Evolutionary conservation across 2,113 vertebrate genomes (phyloP).

Genomic region (Coracopsis vasa): DNA sequence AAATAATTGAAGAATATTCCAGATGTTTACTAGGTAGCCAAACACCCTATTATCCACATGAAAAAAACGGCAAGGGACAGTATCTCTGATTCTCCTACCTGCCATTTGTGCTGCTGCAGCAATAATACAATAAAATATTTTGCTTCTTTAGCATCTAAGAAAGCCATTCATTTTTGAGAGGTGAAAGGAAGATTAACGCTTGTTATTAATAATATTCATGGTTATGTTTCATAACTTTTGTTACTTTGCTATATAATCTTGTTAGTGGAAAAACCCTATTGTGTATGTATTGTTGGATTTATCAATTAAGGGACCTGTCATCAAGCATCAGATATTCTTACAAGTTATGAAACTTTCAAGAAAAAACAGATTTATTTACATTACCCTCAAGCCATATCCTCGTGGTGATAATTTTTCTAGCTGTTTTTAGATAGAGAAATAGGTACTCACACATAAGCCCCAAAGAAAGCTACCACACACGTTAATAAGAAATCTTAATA

Average conservation of each 20-base stretch:
- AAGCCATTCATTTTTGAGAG: background rate
- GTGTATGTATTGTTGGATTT: background rate
- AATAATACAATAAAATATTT: background rate
- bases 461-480: background rate
- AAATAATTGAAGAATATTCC: background rate
- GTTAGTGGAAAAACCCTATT: background rate
- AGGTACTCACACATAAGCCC: background rate
- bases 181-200: background rate
- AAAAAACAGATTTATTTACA: background rate
- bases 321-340: background rate
- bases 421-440: background rate
- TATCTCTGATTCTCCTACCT: background rate
- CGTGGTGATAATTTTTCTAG: background rate
- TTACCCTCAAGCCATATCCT: background rate
- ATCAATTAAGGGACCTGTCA: background rate
- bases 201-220: background rate
- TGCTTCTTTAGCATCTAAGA: background rate
- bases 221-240: background rate
- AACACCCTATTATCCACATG: fast-evolving
- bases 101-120: background rate
- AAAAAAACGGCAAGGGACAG: background rate
- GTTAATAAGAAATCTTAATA: background rate
- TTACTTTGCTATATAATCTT: background rate
- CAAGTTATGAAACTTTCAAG: background rate
- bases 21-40: background rate